Evolutionary conservation across 2,797 vertebrate genomes (phyloP).

Genomic region (Telmatherina bonti): DNA sequence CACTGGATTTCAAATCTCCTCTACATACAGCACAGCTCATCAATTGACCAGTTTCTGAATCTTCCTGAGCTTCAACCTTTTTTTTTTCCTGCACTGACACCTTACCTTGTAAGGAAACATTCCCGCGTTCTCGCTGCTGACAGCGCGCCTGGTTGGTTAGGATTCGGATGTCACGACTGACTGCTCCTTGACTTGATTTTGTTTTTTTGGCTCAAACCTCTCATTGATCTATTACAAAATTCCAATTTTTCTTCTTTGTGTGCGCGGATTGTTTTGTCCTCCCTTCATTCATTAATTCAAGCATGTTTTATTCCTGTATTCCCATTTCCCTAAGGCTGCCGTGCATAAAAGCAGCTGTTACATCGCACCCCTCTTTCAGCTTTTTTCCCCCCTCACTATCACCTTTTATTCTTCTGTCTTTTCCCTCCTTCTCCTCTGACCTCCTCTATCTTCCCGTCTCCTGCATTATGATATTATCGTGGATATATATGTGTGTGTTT

Average conservation of each 20-base stretch:
- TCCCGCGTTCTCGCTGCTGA: constrained; percentile 20
- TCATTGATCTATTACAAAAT: constrained; percentile 28
- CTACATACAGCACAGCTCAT: constrained; percentile 71
- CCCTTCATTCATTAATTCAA: constrained; percentile 69
- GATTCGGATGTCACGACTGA: constrained; percentile 40
- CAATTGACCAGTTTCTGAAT: constrained; percentile 75
- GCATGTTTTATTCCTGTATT: constrained; percentile 34
- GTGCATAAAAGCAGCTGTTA: constrained; percentile 18
- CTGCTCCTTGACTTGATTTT: constrained; percentile 34
- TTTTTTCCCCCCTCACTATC: constrained; percentile 39
- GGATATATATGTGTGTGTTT: not conserved
- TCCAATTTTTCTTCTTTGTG: constrained; percentile 19
- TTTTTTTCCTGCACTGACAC: constrained; percentile 17
- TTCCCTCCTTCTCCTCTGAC: constrained; percentile 77
- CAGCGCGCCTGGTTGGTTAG: constrained; percentile 5
- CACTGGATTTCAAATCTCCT: constrained; percentile 69
- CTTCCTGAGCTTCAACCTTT: constrained; percentile 36
- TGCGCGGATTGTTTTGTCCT: constrained; percentile 28
- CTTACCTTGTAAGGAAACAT: constrained; percentile 29
- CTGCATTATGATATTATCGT: constrained; percentile 35
- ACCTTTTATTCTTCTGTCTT: constrained; percentile 29
- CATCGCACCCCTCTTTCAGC: constrained; percentile 14
- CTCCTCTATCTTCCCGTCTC: constrained; percentile 30
- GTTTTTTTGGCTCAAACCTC: constrained; percentile 22
- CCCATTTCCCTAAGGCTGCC: constrained; percentile 32